Percentiles rank a stretch among this genome's conserved stretches.
Evolutionary conservation across 2,888 invertebrate genomes (phyloP).

Genomic region (Epirrhoe tristata): DNA sequence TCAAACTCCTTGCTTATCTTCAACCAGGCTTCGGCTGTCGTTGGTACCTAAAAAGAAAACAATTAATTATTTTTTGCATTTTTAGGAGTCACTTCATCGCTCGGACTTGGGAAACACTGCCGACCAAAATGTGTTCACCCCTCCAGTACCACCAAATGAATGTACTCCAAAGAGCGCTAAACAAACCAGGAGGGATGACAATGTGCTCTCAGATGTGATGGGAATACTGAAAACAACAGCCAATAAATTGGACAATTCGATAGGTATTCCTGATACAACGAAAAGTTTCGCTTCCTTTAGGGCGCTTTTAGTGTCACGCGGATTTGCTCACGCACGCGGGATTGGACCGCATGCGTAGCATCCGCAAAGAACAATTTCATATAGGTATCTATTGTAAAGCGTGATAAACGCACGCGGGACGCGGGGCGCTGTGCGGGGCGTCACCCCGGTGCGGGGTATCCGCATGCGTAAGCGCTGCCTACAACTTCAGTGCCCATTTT

Average conservation of each 20-base stretch:
- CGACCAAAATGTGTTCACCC: slow-evolving; percentile 5
- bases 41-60: slow-evolving; percentile 18
- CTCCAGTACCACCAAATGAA: slow-evolving; percentile 16
- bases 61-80: neutral
- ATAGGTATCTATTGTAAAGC: too few species aligned
- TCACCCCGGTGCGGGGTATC: too few species aligned
- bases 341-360: too few species aligned
- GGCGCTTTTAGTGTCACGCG: too few species aligned
- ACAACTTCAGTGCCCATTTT: too few species aligned
- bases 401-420: too few species aligned
- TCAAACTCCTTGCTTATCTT: slow-evolving; percentile 17
- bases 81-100: slow-evolving; percentile 17
- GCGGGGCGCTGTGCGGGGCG: too few species aligned
- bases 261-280: slow-evolving; percentile 27
- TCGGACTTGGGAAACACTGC: slow-evolving; percentile 2
- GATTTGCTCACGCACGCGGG: too few species aligned
- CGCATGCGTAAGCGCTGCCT: too few species aligned
- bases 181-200: slow-evolving; percentile 15
- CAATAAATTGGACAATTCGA: slow-evolving; percentile 31
- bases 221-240: slow-evolving; percentile 34
- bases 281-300: slow-evolving; percentile 35
- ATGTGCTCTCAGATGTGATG: slow-evolving; percentile 27
- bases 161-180: slow-evolving; percentile 13
- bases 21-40: slow-evolving; percentile 18
- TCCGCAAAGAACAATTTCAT: too few species aligned